Percentiles rank a stretch among this genome's conserved stretches.
Conservation (phyloP, 2,888 invertebrate genomes). For the Tinea trinotella region DNA sequence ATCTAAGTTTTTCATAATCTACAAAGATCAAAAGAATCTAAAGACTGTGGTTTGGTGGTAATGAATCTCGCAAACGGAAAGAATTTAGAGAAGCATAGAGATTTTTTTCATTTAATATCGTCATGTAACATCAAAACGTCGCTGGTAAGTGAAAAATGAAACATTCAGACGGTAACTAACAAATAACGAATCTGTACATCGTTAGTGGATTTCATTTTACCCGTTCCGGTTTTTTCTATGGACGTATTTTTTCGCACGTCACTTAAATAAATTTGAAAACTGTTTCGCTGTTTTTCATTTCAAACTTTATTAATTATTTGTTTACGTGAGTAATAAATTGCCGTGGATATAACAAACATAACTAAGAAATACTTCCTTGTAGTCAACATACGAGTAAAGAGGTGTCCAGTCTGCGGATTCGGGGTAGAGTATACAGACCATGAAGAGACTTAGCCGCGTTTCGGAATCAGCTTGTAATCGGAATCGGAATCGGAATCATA, state of each 20-base stretch:
- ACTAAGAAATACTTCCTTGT: too few relatives aligned
- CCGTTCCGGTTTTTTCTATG: neutral
- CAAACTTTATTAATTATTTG: neutral
- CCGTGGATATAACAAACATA: too few relatives aligned
- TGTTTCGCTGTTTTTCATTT: neutral
- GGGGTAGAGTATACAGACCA: too few relatives aligned
- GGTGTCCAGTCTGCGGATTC: too few relatives aligned
- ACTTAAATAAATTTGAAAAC: slow-evolving; percentile 8
- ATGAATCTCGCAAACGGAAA: too few relatives aligned
- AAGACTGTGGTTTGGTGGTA: too few relatives aligned
- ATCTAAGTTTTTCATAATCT: neutral
- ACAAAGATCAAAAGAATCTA: too few relatives aligned
- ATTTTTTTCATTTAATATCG: neutral
- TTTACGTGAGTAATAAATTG: too few relatives aligned
- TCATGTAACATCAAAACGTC: neutral
- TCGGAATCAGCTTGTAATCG: too few relatives aligned
- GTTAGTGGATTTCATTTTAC: neutral
- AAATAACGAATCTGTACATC: slow-evolving; percentile 11
- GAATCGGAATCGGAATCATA: too few relatives aligned
- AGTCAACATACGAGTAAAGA: too few relatives aligned
- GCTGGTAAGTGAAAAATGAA: neutral
- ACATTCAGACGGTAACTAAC: neutral
- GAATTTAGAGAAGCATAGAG: neutral
- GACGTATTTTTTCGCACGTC: neutral
- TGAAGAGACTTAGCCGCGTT: too few relatives aligned